Conservation (phyloP, 2,113 vertebrate genomes). For the Chrysemys picta region DNA sequence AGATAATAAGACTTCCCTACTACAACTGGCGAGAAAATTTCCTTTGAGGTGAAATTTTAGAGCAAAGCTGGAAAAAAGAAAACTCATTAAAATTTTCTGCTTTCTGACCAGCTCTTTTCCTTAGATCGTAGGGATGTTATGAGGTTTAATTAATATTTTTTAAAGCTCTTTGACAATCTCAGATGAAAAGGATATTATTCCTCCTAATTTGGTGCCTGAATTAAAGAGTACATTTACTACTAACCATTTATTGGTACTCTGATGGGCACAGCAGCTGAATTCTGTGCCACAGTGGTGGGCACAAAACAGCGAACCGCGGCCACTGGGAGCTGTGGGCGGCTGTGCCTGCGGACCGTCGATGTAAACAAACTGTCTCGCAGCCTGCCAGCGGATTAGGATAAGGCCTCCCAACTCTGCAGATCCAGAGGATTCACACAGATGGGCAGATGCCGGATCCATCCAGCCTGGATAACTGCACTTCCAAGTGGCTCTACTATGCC, state of each 20-base stretch:
- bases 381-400: neutral
- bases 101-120: neutral
- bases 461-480: neutral
- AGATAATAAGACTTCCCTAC: neutral
- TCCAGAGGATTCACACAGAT: rapidly evolving
- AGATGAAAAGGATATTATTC: neutral
- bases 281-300: neutral
- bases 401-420: neutral
- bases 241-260: neutral
- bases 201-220: neutral
- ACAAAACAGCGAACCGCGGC: rapidly evolving
- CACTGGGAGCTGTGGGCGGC: too few species aligned
- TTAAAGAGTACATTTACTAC: neutral
- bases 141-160: neutral
- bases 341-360: too few species aligned
- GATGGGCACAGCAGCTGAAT: neutral
- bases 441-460: rapidly evolving
- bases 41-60: neutral
- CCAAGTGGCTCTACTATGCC: rapidly evolving
- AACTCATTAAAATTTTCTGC: neutral
- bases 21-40: neutral
- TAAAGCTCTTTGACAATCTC: neutral
- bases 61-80: neutral
- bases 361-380: too few species aligned
- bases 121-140: neutral